These are phyloP conservation scores for Gallinago paraguaiae DNA, from an alignment of 2,113 vertebrate species.

Conservation along the genomic window DNA sequence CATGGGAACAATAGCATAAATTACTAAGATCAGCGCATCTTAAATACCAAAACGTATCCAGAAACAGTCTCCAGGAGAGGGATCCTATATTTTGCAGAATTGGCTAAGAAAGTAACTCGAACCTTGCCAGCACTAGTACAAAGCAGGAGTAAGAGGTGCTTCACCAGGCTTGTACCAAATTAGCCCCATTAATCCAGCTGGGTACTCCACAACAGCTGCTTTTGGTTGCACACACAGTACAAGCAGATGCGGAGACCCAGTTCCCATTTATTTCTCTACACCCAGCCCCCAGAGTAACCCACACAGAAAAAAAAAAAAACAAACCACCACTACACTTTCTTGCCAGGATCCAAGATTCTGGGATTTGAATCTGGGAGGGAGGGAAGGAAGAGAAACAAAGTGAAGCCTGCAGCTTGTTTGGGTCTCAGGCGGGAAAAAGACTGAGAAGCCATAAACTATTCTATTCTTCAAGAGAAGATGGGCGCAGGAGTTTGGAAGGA, in stretches of 20 bases:
- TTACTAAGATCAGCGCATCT: neutral
- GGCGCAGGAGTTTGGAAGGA: conserved; percentile 11
- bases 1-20: conserved; percentile 8
- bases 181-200: neutral
- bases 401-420: conserved; percentile 25
- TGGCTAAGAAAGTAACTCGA: neutral
- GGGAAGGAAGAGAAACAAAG: neutral
- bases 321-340: neutral
- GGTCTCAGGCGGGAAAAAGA: neutral
- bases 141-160: neutral
- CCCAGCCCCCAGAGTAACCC: neutral
- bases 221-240: neutral
- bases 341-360: neutral
- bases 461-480: neutral
- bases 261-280: neutral
- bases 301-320: neutral
- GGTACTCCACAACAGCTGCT: neutral
- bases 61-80: neutral
- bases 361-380: neutral
- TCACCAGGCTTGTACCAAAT: neutral
- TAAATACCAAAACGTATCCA: neutral
- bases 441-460: neutral
- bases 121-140: neutral
- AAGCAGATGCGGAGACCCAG: neutral
- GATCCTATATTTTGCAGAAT: neutral